Conservation (phyloP, 2,888 invertebrate genomes). For the Lumbricus terrestris region DNA sequence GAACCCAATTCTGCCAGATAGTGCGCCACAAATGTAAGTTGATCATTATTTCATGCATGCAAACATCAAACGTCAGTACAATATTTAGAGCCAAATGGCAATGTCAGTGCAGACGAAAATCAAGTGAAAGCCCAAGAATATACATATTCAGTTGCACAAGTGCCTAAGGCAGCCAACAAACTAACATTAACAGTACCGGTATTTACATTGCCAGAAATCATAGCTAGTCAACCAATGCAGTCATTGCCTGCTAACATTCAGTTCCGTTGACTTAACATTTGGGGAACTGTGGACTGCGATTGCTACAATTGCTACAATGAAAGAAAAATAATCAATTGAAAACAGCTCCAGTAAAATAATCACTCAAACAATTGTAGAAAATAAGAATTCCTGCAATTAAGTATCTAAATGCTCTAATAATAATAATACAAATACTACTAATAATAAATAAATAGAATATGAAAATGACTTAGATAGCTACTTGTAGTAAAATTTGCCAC, state of each 20-base stretch:
- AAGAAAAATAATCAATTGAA: not conserved
- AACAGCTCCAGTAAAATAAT: not conserved
- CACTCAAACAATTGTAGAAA: not conserved
- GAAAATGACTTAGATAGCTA: conserved; percentile 3
- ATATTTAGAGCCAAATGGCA: not conserved
- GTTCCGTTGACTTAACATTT: not conserved
- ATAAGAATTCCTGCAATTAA: not conserved
- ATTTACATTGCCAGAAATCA: not conserved
- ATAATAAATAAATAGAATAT: not conserved
- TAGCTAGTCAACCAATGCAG: not conserved
- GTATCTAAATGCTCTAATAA: not conserved
- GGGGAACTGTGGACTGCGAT: not conserved
- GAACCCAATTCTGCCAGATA: conserved; percentile 11
- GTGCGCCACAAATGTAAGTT: not conserved
- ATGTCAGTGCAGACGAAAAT: not conserved
- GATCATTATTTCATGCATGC: not conserved
- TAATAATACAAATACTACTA: not conserved
- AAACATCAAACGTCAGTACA: not conserved
- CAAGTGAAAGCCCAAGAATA: conserved; percentile 3
- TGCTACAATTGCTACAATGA: not conserved
- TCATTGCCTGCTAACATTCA: not conserved
- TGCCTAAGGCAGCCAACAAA: not conserved
- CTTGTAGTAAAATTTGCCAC: not conserved
- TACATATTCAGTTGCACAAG: not conserved
- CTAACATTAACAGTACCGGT: not conserved